Conservation (phyloP, 2,113 vertebrate species). For the Gadus chalcogrammus region DNA sequence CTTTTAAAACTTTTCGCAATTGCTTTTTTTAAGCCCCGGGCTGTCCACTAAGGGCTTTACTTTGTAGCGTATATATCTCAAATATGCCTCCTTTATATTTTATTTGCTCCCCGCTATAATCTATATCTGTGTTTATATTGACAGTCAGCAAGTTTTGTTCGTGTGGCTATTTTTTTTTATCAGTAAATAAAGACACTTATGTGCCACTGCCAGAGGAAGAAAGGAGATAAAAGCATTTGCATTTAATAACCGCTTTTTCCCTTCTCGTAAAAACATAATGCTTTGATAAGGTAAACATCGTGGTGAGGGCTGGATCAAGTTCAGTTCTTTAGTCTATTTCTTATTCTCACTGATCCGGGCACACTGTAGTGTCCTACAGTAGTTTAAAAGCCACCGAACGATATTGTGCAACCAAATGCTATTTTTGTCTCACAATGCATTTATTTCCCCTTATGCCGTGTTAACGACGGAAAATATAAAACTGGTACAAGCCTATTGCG, state of each 20-base stretch:
- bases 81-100: conserved; percentile 56
- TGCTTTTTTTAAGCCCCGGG: conserved; percentile 60
- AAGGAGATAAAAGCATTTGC: conserved; percentile 72
- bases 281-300: conserved; percentile 59
- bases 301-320: conserved; percentile 66
- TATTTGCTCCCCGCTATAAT: conserved; percentile 65
- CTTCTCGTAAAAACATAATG: conserved; percentile 60
- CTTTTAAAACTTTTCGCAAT: conserved; percentile 63
- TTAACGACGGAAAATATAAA: no score
- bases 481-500: no score
- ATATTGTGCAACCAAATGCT: conserved; percentile 4
- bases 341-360: conserved; percentile 21
- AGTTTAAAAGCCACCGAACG: background rate
- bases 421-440: conserved; percentile 5
- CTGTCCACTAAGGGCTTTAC: conserved; percentile 66
- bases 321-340: conserved; percentile 43
- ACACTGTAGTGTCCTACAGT: conserved; percentile 27
- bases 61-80: conserved; percentile 62
- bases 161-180: conserved; percentile 54
- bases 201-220: conserved; percentile 44
- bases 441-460: no score
- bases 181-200: conserved; percentile 60
- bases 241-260: conserved; percentile 62
- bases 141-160: conserved; percentile 71
- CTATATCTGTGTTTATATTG: conserved; percentile 69